Evolutionary conservation across 2,888 invertebrate species (phyloP), one percentile per base, ranked within the genome.

Genomic region (Drosophila mayaguana): DNA sequence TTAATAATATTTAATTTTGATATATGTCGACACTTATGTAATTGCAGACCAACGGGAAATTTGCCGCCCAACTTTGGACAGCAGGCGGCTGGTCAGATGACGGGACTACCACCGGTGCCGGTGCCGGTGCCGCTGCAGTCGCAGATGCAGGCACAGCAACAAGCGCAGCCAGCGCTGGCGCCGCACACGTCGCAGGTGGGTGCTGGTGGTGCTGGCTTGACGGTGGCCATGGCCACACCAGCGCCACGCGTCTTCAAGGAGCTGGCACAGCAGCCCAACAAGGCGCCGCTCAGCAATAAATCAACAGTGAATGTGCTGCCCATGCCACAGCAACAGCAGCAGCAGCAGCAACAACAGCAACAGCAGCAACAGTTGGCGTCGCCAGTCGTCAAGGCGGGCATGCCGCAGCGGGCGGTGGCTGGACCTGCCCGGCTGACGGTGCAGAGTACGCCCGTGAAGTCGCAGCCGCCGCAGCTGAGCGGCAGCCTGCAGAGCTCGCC

Each of bases 361-460:
- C 43, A 71, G 45, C 45, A 32, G 34, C 71, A 59, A 38, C 82
- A 84, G 46, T 20, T 85, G 57, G 53, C 63, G 1, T 72, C 79
- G 7, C 60, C 73, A 11, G 61, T 80, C 14, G 64, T 62, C 6
- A 91, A 93, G 64, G 78, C 73, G 0, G 71, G 81, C 16, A 73
- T 89, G 48, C 91, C 93, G 8, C 93, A 93, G 60, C 82, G 93
- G 32, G 85, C 93, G 3, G 90, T 93, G 42, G 92, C 93, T 6
- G 94, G 94, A 2, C 95, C 95, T 4, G 94, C 95, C 0, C 94
- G 94, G 62, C 92, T 94, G 48, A 95, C 95, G 1, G 95, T 94
- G 2, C 95, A 95, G 81, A 95, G 95, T 73, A 93, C 94, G n/a
- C 95, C 95, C 1, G 95, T 95, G 1, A 94, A 94, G 79, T 94